These are phyloP conservation scores for Lysandra coridon DNA, from an alignment of 2,888 invertebrate genomes.

Conservation along the genomic window DNA sequence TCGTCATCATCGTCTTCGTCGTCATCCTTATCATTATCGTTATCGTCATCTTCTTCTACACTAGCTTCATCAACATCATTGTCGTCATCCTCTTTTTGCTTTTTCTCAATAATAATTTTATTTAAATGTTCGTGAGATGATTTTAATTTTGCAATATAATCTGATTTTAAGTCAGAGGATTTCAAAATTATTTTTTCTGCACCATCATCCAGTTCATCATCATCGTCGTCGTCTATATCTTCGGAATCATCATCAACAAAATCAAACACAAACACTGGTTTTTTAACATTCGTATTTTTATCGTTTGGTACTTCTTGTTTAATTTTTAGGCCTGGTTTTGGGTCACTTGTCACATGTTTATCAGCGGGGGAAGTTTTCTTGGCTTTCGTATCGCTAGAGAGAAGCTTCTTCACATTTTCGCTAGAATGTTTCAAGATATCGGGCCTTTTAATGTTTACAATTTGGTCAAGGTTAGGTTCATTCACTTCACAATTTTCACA, in stretches of 20 bases:
- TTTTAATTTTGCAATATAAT: constrained; percentile 23
- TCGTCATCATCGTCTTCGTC: constrained; percentile 44
- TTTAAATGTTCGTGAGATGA: constrained; percentile 18
- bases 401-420: constrained; percentile 58
- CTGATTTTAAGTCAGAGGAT: constrained; percentile 4
- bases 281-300: constrained; percentile 35
- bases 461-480: constrained; percentile 56
- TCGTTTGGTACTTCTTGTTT: neutral
- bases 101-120: constrained; percentile 26
- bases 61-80: constrained; percentile 44
- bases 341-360: constrained; percentile 21
- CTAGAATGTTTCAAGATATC: constrained; percentile 61
- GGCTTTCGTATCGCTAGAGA: constrained; percentile 36
- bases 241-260: constrained; percentile 38
- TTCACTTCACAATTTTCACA: constrained; percentile 72
- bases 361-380: constrained; percentile 13
- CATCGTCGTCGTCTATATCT: constrained; percentile 39
- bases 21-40: constrained; percentile 42
- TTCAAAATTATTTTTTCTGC: neutral
- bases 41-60: constrained; percentile 40
- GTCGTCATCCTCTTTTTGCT: constrained; percentile 42
- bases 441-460: constrained; percentile 61
- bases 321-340: constrained; percentile 21
- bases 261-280: constrained; percentile 39
- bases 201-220: constrained; percentile 34